These are phyloP conservation scores for Eonycteris spelaea DNA, from an alignment of 2,113 vertebrate species.

Conservation along the genomic window DNA sequence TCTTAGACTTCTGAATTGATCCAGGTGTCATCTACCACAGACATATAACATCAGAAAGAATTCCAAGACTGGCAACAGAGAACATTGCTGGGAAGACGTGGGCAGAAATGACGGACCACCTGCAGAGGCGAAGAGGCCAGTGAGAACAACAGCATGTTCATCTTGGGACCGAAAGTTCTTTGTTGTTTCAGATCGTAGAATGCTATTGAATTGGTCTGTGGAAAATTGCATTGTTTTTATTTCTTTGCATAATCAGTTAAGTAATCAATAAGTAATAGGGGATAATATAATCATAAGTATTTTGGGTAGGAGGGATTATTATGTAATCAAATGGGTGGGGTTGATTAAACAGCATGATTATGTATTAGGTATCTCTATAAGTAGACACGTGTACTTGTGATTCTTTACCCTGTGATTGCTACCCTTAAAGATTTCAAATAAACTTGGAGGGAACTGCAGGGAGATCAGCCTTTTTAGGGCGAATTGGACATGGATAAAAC, in stretches of 20 bases:
- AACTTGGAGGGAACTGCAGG: constrained; percentile 54
- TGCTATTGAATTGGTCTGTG: constrained; percentile 47
- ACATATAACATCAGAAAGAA: not conserved
- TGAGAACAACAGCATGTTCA: not conserved
- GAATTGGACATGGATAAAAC: constrained; percentile 35
- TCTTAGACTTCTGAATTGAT: constrained; percentile 60
- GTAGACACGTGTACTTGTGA: constrained; percentile 50
- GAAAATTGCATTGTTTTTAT: constrained; percentile 45
- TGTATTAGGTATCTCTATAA: constrained; percentile 50
- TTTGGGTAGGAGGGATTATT: constrained; percentile 66
- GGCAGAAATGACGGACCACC: not conserved
- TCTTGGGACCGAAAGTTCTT: constrained; percentile 52
- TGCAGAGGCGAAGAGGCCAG: not conserved
- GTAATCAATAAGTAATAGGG: constrained; percentile 43
- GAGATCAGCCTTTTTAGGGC: constrained; percentile 21
- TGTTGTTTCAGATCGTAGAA: constrained; percentile 66
- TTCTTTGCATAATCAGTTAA: constrained; percentile 49
- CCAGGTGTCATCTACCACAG: constrained; percentile 31
- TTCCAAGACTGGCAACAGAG: constrained; percentile 52
- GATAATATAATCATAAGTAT: constrained; percentile 55
- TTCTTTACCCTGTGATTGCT: constrained; percentile 35
- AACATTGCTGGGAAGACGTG: constrained; percentile 30
- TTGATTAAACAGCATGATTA: constrained; percentile 60
- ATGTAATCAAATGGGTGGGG: constrained; percentile 65
- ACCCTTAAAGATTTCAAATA: constrained; percentile 37